phyloP scores from a whole-genome alignment of 2,113 vertebrate genomes.

The Sitta europaea region DNA sequence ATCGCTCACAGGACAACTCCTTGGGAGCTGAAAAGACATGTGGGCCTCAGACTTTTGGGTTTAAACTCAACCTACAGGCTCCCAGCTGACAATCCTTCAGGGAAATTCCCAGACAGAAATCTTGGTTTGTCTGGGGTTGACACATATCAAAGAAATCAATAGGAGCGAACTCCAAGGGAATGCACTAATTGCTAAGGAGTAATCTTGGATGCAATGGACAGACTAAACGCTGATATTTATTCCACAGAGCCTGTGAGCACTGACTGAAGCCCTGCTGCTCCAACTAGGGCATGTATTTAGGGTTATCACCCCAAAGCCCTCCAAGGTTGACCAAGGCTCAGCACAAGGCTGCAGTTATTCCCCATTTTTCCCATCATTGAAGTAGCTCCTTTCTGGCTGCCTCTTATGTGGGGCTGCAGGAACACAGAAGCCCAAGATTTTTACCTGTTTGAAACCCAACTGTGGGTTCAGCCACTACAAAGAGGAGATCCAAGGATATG shows the following conservation, averaged over 20 bases:
- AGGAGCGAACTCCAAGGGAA: background rate
- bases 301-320: background rate
- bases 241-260: background rate
- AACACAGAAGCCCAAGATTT: background rate
- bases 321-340: background rate
- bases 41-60: background rate
- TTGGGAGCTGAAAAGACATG: background rate
- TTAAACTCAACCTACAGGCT: background rate
- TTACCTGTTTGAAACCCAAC: background rate
- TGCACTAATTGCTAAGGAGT: background rate
- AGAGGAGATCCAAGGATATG: fast-evolving
- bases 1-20: background rate
- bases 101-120: background rate
- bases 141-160: background rate
- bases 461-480: background rate
- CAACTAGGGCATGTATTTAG: background rate
- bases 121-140: background rate
- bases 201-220: background rate
- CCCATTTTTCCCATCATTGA: background rate
- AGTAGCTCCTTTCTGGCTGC: background rate
- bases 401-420: background rate
- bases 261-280: background rate
- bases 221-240: background rate
- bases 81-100: background rate
- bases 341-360: background rate